Base-by-base conservation (phyloP, 2,888 invertebrate genomes). In the Pollenia labialis region DNA sequence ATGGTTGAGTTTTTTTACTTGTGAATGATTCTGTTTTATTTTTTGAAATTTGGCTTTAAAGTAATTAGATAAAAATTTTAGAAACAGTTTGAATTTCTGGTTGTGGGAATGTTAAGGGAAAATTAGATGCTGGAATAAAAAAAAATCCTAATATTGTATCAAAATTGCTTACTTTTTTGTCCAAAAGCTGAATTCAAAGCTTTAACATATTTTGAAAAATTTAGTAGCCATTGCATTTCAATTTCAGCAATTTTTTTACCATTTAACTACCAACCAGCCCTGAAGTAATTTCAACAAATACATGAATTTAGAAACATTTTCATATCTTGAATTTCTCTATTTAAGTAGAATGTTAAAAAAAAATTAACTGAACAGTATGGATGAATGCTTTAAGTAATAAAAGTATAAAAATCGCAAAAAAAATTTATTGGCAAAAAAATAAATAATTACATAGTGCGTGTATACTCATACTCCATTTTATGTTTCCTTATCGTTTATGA, bases 361-460 rank as follows among this genome's bases (percentile, higher is more conserved):
- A 12, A 66, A 66, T 9, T 46, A 64, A 44, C 18, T 42, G 44
- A 64, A 64, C 64, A 18, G 1, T 7, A 23, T 58, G 44, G 18
- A 66, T 66, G 66, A 18, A 66, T 66, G 18, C 32, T 32, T 32
- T 6, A 18, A 23, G 66, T 18, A 64, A 64, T 18, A 64, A 18
- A 40, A 62, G 12, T 23, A 42, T 44, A 62, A 12, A 64, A 66
- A 66, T 66, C 12, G 18, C 46, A 64, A 18, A 44, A 44, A 64
- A 44, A 64, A 64, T 44, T 18, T 44, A 11, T 44, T 64, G 16
- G 10, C 11, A 64, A 44, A 64, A 44, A 64, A 64, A 64, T 44
- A 16, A 66, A 64, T 44, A 16, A 66, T 44, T 14, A 48, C 46
- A 46, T 18, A 46, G 14, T 66, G 66, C 66, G 66, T 66, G 66